A percentile compares a stretch with the other conserved stretches of the same genome.
Evolutionary conservation across 2,113 vertebrate species (phyloP).

Genomic region (Lophotis ruficrista): DNA sequence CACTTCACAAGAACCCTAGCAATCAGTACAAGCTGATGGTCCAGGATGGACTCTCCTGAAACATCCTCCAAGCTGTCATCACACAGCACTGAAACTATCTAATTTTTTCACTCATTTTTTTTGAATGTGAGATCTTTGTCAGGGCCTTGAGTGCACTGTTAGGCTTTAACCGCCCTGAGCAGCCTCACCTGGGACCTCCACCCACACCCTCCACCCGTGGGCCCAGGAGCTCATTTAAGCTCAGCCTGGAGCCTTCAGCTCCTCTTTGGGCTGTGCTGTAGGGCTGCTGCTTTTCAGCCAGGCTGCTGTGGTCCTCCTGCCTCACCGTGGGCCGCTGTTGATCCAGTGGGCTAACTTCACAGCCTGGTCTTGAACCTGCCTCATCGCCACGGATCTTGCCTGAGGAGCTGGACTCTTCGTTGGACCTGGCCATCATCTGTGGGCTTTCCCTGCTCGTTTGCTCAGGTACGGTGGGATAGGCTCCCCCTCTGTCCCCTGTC

Average conservation of each 20-base stretch:
- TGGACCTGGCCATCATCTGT: background rate
- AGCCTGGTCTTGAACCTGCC: background rate
- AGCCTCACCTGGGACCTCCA: background rate
- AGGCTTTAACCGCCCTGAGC: background rate
- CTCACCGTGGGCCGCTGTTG: rapidly evolving
- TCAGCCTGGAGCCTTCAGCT: rapidly evolving
- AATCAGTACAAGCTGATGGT: background rate
- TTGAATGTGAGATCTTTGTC: background rate
- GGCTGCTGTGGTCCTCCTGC: background rate
- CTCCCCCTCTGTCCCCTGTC: no score
- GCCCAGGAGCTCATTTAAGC: background rate
- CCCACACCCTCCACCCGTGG: background rate
- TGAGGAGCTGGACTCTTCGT: background rate
- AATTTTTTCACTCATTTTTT: background rate
- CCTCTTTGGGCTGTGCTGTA: rapidly evolving
- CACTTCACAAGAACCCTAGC: background rate
- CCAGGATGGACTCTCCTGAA: background rate
- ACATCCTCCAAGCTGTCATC: background rate
- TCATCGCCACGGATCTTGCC: background rate
- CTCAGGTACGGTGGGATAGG: background rate
- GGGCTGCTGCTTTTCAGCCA: background rate
- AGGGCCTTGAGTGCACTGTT: background rate
- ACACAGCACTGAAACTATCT: background rate
- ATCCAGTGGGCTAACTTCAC: rapidly evolving
- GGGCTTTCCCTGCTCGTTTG: background rate